phyloP scores from a whole-genome alignment of 2,113 vertebrate genomes.

The Erpornis zantholeuca region DNA sequence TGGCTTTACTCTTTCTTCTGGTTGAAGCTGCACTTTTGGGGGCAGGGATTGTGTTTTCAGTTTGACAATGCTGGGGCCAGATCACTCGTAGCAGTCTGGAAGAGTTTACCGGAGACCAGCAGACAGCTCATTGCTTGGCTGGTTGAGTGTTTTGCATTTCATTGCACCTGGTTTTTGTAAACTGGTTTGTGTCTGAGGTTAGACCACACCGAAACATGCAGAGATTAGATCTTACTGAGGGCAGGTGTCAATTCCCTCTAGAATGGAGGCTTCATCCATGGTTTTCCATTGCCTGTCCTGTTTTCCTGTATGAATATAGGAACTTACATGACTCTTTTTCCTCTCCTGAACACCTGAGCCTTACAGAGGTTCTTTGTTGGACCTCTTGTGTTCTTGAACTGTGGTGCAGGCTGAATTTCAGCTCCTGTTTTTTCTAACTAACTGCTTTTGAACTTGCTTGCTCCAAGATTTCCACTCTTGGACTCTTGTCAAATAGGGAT shows the following conservation, averaged over 20 bases:
- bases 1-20: not conserved
- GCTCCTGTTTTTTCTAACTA: not conserved
- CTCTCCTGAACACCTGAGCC: not conserved
- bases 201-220: not conserved
- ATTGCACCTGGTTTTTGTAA: conserved; percentile 25
- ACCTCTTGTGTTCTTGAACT: not conserved
- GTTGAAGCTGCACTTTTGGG: not conserved
- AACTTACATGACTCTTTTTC: not conserved
- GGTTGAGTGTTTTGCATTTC: conserved; percentile 34
- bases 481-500: not conserved
- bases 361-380: not conserved
- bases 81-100: not conserved
- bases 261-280: not conserved
- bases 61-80: not conserved
- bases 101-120: not conserved
- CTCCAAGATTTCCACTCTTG: not conserved
- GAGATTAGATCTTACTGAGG: not conserved
- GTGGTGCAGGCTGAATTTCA: not conserved
- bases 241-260: not conserved
- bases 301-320: not conserved
- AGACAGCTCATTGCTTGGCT: conserved; percentile 5
- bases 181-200: not conserved
- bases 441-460: not conserved
- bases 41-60: not conserved
- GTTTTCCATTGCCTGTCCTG: not conserved